Base-by-base conservation (phyloP, 2,113 vertebrate species). In the Empidonax alnorum region DNA sequence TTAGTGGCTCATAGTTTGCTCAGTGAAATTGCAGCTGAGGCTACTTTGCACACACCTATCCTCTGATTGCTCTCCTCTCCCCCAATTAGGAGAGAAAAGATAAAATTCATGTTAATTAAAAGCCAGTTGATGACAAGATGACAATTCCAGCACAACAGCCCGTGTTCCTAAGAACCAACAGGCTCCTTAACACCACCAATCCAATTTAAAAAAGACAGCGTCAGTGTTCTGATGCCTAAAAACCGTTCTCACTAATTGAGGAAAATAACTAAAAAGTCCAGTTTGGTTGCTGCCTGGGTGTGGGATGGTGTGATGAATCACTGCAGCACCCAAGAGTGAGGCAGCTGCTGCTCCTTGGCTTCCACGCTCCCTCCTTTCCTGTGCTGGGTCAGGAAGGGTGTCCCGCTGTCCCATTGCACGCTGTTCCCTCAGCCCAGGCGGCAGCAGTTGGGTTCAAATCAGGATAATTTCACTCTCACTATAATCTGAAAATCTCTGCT, bases 331-430 rank as follows among this genome's bases (percentile, higher is more conserved):
- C 41, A 68, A 4, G 1, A 10, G 10, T 0, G 4, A 56, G 63
- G 31, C 0, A 6, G 47, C 31, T 23, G 74, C 35, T 2, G 2
- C 42, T 56, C 0, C 0, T 53, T 44, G 53, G 19, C 37, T 62
- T 16, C 53, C 31, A 4, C 6, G 2, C 35, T 6, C 3, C 19
- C 35, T 19, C 12, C 12, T 46, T 50, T 6, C 50, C 27, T 46
- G n/a, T 10, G 65, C 73, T 66, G 41, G 52, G 30, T 50, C 37
- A 14, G 94, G 37, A 2, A 1, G 83, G 62, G 44, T 74, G 27
- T 5, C 53, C 10, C 78, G 14, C 2, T 22, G 7, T 53, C 46
- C 39, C 6, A 23, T 15, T 31, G 25, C 25, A 6, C 3, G 1
- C 33, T 33, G 25, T 7, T 41, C 52, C 42, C 69, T 21, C 3